Base-by-base conservation (phyloP, 2,888 invertebrate genomes). In the Thumatha senex region DNA sequence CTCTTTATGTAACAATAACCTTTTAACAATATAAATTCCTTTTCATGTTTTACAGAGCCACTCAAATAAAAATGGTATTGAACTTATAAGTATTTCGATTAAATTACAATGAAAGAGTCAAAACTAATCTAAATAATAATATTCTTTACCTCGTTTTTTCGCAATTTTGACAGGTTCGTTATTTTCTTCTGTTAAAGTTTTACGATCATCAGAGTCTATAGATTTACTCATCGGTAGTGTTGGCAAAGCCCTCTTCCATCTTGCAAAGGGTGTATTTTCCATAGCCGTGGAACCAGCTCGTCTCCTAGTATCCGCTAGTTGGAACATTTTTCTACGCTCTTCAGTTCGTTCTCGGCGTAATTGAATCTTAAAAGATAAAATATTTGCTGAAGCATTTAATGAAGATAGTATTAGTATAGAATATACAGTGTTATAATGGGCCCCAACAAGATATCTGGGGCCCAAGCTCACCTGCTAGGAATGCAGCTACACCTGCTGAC, bases 241-340 rank as follows among this genome's bases (percentile, higher is more conserved):
- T 4, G 94, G 94, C 12, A 95, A 69, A 11, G 95, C 92, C 72
- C 94, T 95, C 67, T 94, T 95, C 95, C 95, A 96, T 69, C 94
- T 93, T 0, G 92, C 86, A 67, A 94, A 94, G 0, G 95, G 93
- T 0, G 93, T 86, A 74, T 93, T 92, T 63, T 94, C 93, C 78
- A 93, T 79, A 70, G 94, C 93, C 46, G 94, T 83, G 51, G 94
- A 90, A 56, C 92, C 84, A 71, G 84, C 87, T 49, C 93, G 71
- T 74, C 92, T 76, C 74, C 94, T 80, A 61, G 93, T 94, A 65
- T 96, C 98, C 0, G 96, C 98, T 69, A 98, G 92, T 86, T 96
- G 96, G 72, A 98, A 98, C 93, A 98, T 96, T 91, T 98, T 98
- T 62, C 97, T 93, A 51, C 98, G 93, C 78, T 98, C 98, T 85